Base-by-base conservation (phyloP, 2,888 invertebrate genomes). In the Campaea margaritaria region DNA sequence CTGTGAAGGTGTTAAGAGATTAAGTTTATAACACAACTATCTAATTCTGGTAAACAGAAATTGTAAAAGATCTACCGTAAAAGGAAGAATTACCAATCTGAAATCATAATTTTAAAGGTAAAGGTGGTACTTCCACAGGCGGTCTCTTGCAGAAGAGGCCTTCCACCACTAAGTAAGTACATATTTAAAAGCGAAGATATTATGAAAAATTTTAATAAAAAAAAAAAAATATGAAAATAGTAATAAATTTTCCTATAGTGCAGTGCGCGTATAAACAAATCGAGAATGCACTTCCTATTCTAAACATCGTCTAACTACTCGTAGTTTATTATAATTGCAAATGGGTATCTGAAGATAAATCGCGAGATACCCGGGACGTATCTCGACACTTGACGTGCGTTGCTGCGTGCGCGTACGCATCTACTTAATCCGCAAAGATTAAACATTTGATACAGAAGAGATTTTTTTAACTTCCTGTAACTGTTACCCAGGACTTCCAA, bases 301-400 rank as follows among this genome's bases (percentile, higher is more conserved):
- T 57, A 50, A 48, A 42, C 65, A 62, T 70, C 43, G 21, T 69
- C 47, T 65, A 57, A 57, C 62, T 21, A 21, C 21, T 21, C 21
- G 21, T 54, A 65, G 42, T 39, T 67, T 78, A 87, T 86, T 87
- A 83, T 82, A 87, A 87, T 87, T 89, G 88, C 85, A 85, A 87
- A 89, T 87, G 83, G 75, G 81, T 84, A 79, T 84, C 82, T 76
- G 71, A 74, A 76, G 84, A 87, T 86, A 87, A 83, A 83, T 86
- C 83, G 74, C 74, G 59, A 77, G 85, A 83, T 83, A 86, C 82
- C 77, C 73, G 73, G 70, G 73, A 60, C 68, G 62, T 62, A 64
- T 63, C 67, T 64, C 47, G 58, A 55, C 64, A 56, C 58, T 62
- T 67, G 73, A 73, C 74, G 72, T 75, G 75, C 71, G 74, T 74